Base-by-base conservation (phyloP, 2,797 vertebrate genomes). In the Rhabdophis nuchalis region DNA sequence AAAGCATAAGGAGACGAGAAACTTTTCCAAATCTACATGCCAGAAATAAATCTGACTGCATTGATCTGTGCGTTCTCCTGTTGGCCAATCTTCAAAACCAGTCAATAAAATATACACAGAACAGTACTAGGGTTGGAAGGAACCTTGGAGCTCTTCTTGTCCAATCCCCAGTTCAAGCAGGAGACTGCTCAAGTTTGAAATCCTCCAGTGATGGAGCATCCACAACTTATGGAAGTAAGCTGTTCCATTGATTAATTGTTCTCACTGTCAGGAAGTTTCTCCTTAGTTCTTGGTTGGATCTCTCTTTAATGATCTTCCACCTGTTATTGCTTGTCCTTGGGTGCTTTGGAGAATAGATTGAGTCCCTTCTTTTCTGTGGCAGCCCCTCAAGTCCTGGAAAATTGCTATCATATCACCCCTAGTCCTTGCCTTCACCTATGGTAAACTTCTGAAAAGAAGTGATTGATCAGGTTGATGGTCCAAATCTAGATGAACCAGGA, bases 21-120 rank as follows among this genome's bases (percentile, higher is more conserved):
- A 92, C 89, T 91, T 82, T 94, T 87, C 93, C 93, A 94, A 96
- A 86, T 86, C 91, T 90, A 87, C 92, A 94, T 91, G 89, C 64
- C 93, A 92, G 68, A 95, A 96, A 96, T 72, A 88, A 96, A 92
- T 90, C 86, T 90, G 90, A 95, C 91, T 93, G 85, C 91, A 92
- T 93, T 89, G 58, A 86, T 92, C 92, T 94, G 93, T 94, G 91
- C 93, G 89, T 87, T 92, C 85, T 94, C 94, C 91, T 95, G 57
- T 58, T 58, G 29, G 54, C n/a, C 50, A 89, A 36, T 13, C n/a
- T 89, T 89, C n/a, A 12, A 77, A 41, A 41, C 23, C 72, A 77
- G 3, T 4, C 72, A 41, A 11, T 77, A 36, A 77, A 41, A 77
- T 41, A 77, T 41, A 18, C n/a, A 32, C 5, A 61, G 60, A 61